Percentiles rank a stretch among this genome's conserved stretches.
Evolutionary conservation across 2,113 vertebrate species (phyloP).

Genomic region (Dasyurus viverrinus): DNA sequence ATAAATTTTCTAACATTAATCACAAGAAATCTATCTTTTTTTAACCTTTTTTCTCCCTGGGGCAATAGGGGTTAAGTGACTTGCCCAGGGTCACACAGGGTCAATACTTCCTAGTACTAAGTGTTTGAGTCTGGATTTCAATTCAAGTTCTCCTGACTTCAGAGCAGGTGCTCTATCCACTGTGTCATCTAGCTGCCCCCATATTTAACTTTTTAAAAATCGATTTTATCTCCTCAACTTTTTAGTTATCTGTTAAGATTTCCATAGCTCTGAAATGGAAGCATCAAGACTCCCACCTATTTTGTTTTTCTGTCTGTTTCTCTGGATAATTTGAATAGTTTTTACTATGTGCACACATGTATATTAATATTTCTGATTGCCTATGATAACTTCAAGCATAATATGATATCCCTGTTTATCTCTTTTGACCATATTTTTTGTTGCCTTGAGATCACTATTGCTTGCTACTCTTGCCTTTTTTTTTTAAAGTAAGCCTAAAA

Average conservation of each 20-base stretch:
- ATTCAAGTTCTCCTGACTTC: too few species aligned
- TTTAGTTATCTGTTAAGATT: not conserved
- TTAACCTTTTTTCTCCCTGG: too few species aligned
- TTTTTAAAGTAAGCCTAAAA: too few species aligned
- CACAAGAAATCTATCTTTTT: too few species aligned
- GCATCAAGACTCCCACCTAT: not conserved
- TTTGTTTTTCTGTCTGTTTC: not conserved
- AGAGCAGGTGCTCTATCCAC: too few species aligned
- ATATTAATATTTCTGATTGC: not conserved
- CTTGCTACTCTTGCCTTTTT: too few species aligned
- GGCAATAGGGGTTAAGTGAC: too few species aligned
- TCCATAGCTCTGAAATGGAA: not conserved
- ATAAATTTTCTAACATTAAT: not conserved
- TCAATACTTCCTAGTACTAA: too few species aligned
- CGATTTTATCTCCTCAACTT: not conserved
- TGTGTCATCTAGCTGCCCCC: too few species aligned
- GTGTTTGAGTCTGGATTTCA: too few species aligned
- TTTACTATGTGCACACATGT: not conserved
- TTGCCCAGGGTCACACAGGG: too few species aligned
- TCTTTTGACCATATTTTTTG: not conserved
- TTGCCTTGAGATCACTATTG: too few species aligned
- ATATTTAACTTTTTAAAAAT: not conserved
- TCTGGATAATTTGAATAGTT: not conserved
- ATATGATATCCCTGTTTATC: not conserved
- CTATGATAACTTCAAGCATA: not conserved